These are phyloP conservation scores for Bubo bubo DNA, from an alignment of 2,113 vertebrate species.

Conservation along the genomic window DNA sequence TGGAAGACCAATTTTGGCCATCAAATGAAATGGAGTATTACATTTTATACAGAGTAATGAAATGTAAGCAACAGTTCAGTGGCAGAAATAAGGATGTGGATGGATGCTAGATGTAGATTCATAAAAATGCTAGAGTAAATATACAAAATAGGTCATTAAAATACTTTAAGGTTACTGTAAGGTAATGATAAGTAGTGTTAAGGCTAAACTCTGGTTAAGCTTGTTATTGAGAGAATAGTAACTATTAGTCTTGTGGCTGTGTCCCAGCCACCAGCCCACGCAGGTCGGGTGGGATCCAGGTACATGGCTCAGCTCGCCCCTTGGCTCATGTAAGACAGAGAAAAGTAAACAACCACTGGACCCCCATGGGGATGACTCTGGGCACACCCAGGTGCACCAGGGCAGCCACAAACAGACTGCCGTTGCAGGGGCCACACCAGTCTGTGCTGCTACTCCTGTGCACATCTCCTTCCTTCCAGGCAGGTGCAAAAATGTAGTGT, in stretches of 20 bases:
- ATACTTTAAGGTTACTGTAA: not conserved
- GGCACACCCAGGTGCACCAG: not conserved
- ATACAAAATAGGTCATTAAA: not conserved
- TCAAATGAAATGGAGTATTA: not conserved
- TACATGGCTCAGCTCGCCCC: rapidly evolving
- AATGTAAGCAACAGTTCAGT: not conserved
- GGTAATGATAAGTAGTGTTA: not conserved
- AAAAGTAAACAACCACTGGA: not conserved
- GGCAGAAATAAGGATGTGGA: not conserved
- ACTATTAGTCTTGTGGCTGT: not conserved
- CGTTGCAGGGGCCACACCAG: rapidly evolving
- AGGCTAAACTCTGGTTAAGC: not conserved
- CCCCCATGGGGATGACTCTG: rapidly evolving
- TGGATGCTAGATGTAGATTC: not conserved
- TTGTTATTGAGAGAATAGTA: not conserved
- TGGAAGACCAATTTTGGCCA: not conserved
- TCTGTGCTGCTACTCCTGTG: rapidly evolving
- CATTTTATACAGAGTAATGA: not conserved
- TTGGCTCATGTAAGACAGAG: not conserved
- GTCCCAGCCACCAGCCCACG: not conserved
- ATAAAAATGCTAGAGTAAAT: not conserved
- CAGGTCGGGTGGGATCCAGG: not conserved
- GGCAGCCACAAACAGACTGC: rapidly evolving
- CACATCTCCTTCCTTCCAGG: not conserved
- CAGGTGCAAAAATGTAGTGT: not conserved